phyloP scores from a whole-genome alignment of 2,113 vertebrate species.

The Ceyx melanurus region DNA sequence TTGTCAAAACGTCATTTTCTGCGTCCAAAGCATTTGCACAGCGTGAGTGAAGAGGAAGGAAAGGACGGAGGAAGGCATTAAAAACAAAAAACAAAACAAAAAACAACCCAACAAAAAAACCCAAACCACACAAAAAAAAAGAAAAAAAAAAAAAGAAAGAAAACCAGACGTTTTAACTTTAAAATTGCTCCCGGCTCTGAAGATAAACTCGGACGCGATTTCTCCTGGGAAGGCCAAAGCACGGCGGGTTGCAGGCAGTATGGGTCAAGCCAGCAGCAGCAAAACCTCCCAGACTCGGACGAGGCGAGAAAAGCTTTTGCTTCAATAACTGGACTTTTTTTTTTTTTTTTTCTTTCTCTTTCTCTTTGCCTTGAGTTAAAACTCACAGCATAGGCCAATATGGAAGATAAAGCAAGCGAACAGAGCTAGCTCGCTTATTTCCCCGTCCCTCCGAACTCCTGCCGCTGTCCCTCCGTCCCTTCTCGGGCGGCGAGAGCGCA shows the following conservation, averaged over 20 bases:
- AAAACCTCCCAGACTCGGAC: neutral
- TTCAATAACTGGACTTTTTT: neutral
- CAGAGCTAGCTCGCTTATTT: neutral
- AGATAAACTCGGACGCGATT: neutral
- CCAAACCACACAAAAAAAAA: too few relatives aligned
- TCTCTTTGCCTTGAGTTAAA: neutral
- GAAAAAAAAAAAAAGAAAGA: neutral
- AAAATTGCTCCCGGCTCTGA: neutral
- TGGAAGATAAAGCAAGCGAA: neutral
- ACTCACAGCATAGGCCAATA: slow-evolving; percentile 18
- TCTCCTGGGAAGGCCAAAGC: neutral
- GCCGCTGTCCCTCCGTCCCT: too few relatives aligned
- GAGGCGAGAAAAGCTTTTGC: neutral
- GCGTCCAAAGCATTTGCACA: neutral
- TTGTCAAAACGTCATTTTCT: slow-evolving; percentile 48
- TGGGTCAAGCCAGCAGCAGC: neutral
- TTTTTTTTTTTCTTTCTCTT: neutral
- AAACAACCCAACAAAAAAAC: too few relatives aligned
- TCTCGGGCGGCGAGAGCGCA: neutral
- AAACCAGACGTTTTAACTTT: neutral
- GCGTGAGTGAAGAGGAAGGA: neutral
- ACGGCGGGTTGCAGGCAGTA: neutral
- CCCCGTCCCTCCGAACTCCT: neutral
- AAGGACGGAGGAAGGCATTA: neutral
- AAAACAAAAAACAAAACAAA: too few relatives aligned